Evolutionary conservation across 1,140 invertebrate species (phyloP), one percentile per base, ranked within the genome.

Genomic region (Pygmarrhopalites habei): DNA sequence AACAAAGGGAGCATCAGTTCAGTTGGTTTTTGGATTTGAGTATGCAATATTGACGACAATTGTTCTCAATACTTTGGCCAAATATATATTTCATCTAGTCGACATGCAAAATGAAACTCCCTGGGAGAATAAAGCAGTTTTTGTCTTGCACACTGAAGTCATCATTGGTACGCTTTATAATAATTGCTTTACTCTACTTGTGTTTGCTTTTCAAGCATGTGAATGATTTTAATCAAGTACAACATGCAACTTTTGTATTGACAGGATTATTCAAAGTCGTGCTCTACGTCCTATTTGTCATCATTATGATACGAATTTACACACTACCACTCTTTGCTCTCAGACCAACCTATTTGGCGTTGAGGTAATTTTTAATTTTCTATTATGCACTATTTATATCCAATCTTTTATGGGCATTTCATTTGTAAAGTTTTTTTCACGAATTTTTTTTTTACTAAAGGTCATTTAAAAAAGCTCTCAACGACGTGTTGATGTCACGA

Each of bases 51-150:
- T 99, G 7, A 78, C 98, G 26, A 97, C 95, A 2, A 89, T 96
- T 71, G 88, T 97, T 19, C 78, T 91, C 12, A 97, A 97, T 75
- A 96, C 95, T 55, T 82, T 85, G 7, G 89, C 98, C 39, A 99
- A 99, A 78, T 99, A 99, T 77, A 77, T 92, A 17, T 79, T 99
- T 4, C 95, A 99, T 76, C 86, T 90, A 0, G 85, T 96, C 58
- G 95, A 98, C 77, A 82, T 95, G 43, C 88, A 92, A 72, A 92
- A 90, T 76, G 93, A 97, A 73, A 93, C 89, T 64, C 95, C 95
- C 5, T 99, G 97, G 97, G 97, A 99, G 74, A 96, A 94, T 75
- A 99, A 99, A 78, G 95, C 95, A 15, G 94, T 98, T 1, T 98
- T 94, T 73, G 77, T 99, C 17, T 79, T 99, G 0, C 98, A 99